Conservation (phyloP, 2,888 invertebrate species). For the Periphyllus acericola region DNA sequence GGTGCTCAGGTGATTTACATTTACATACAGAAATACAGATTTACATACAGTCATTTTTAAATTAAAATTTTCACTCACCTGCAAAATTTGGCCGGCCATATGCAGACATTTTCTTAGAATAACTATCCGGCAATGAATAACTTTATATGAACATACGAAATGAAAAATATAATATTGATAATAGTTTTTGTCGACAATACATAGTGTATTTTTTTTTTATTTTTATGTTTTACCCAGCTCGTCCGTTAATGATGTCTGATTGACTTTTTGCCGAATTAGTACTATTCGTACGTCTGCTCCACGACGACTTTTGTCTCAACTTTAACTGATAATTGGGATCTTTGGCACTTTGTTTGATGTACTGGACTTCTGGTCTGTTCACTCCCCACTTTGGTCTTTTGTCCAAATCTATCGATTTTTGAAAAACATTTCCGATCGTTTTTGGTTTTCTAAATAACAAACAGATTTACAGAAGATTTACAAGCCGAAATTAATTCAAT, state of each 20-base stretch:
- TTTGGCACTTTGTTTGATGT: constrained; percentile 89
- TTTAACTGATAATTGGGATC: constrained; percentile 83
- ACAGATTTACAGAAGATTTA: neutral
- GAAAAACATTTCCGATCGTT: constrained; percentile 16
- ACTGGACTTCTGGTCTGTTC: constrained; percentile 78
- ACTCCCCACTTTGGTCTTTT: constrained; percentile 68
- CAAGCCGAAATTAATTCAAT: neutral
- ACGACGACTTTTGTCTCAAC: constrained; percentile 71
- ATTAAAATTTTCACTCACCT: constrained; percentile 11
- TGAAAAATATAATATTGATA: neutral
- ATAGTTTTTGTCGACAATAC: neutral
- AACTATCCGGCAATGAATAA: neutral
- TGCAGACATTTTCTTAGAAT: constrained; percentile 32
- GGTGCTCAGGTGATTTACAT: neutral
- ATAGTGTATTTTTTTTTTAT: neutral
- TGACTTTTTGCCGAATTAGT: constrained; percentile 33
- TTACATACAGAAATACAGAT: neutral
- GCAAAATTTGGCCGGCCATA: constrained; percentile 52
- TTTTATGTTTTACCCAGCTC: neutral
- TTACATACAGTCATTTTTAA: neutral
- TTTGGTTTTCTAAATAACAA: constrained; percentile 49
- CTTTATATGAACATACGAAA: neutral
- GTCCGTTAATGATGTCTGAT: neutral
- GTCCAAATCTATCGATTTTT: constrained; percentile 62
- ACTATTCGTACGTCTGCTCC: constrained; percentile 22